phyloP scores from a whole-genome alignment of 2,113 vertebrate species.

The Thunnus maccoyii region DNA sequence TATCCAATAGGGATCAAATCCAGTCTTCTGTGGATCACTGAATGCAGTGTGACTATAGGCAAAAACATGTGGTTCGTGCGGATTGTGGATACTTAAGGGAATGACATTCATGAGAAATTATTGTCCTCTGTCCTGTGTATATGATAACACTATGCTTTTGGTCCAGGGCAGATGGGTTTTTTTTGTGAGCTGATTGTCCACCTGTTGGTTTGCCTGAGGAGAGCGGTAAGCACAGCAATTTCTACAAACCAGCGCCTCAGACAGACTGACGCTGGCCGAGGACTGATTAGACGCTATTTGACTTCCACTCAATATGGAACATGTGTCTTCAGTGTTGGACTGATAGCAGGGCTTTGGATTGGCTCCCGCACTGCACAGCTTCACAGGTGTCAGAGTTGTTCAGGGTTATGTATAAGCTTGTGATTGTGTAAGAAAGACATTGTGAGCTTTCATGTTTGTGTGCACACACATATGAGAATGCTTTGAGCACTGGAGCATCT shows the following conservation, averaged over 20 bases:
- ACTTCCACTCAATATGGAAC: conserved; percentile 77
- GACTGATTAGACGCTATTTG: conserved; percentile 73
- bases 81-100: neutral
- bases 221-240: conserved; percentile 38
- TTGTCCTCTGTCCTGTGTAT: conserved; percentile 23
- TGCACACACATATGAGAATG: conserved; percentile 33
- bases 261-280: conserved; percentile 76
- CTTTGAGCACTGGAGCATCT: conserved; percentile 50
- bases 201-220: conserved; percentile 68
- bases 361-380: conserved; percentile 55
- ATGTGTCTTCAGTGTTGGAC: conserved; percentile 67
- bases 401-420: conserved; percentile 28
- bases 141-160: conserved; percentile 18
- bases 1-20: neutral
- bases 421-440: conserved; percentile 34
- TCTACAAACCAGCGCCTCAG: conserved; percentile 68
- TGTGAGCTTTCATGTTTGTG: conserved; percentile 28
- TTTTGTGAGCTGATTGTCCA: conserved; percentile 51
- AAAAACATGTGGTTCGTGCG: conserved; percentile 26
- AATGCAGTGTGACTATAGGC: neutral
- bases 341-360: conserved; percentile 62
- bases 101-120: conserved; percentile 20
- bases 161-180: conserved; percentile 48
- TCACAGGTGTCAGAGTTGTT: conserved; percentile 72
- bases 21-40: neutral